A percentile compares a stretch with the other conserved stretches of the same genome.
Evolutionary conservation across 2,888 invertebrate species (phyloP).

Genomic region (Myopa testacea): DNA sequence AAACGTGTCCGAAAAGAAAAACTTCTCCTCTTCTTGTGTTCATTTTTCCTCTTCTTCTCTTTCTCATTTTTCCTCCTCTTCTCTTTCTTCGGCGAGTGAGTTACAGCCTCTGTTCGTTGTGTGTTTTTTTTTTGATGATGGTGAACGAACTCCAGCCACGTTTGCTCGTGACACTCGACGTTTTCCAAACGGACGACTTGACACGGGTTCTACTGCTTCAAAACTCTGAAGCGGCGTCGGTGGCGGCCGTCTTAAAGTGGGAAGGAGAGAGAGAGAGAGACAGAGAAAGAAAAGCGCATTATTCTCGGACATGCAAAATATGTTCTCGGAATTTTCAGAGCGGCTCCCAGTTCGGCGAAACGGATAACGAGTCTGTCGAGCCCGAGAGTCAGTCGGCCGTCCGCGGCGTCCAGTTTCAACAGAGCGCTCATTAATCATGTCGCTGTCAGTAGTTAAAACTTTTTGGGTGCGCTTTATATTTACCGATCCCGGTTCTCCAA

Average conservation of each 20-base stretch:
- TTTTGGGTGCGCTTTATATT: slow-evolving; percentile 23
- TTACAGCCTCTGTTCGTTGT: no score
- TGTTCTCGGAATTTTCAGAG: background rate
- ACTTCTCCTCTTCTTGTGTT: background rate
- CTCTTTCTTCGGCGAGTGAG: background rate
- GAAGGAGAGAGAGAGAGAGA: background rate
- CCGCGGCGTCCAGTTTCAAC: slow-evolving; percentile 13
- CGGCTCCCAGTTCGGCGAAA: background rate
- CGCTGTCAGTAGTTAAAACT: slow-evolving; percentile 45
- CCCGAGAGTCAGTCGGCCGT: background rate
- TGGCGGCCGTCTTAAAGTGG: background rate
- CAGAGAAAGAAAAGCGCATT: background rate
- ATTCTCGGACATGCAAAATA: background rate
- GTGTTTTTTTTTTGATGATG: no score
- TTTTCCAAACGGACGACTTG: background rate
- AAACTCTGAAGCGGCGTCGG: background rate
- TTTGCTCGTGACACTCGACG: background rate
- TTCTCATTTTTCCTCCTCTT: background rate
- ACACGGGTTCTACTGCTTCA: background rate
- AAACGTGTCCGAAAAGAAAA: background rate
- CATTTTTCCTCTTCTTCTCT: background rate
- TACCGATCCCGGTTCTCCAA: background rate
- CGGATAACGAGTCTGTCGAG: background rate
- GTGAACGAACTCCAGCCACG: background rate
- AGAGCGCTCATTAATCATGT: slow-evolving; percentile 49